phyloP scores from a whole-genome alignment of 2,888 invertebrate genomes.

The Cerastis rubricosa region DNA sequence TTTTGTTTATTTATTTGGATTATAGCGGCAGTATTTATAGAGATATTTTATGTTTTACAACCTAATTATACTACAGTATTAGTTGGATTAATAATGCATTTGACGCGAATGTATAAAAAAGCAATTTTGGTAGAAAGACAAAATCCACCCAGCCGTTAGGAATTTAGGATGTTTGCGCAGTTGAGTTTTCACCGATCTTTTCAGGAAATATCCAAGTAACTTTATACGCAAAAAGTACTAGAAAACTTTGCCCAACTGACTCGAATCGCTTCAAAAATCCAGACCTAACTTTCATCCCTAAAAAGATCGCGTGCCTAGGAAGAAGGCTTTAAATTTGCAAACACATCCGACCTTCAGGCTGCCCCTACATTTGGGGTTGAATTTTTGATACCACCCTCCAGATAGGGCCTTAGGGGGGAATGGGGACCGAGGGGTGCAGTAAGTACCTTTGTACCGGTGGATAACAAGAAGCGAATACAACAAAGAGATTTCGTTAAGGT shows the following conservation, averaged over 20 bases:
- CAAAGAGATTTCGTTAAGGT: conserved; percentile 28
- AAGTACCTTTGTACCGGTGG: conserved; percentile 16
- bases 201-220: not conserved
- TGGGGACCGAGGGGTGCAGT: not conserved
- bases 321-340: conserved; percentile 44
- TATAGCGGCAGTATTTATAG: conserved; percentile 14
- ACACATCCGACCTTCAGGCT: conserved; percentile 28
- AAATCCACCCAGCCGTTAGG: not conserved
- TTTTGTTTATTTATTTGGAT: conserved; percentile 48
- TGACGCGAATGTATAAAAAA: not conserved
- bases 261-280: not conserved
- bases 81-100: not conserved
- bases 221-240: not conserved
- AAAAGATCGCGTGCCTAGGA: conserved; percentile 24
- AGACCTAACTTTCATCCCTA: not conserved
- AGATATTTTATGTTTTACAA: conserved; percentile 26
- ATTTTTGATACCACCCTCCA: conserved; percentile 55
- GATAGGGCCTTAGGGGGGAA: conserved; percentile 33
- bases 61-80: conserved; percentile 9
- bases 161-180: not conserved
- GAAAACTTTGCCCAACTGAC: not conserved
- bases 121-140: not conserved
- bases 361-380: conserved; percentile 38
- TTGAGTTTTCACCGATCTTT: not conserved
- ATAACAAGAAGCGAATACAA: conserved; percentile 25